Evolutionary conservation across 2,888 invertebrate species (phyloP).

Genomic region (Lypha dubia): DNA sequence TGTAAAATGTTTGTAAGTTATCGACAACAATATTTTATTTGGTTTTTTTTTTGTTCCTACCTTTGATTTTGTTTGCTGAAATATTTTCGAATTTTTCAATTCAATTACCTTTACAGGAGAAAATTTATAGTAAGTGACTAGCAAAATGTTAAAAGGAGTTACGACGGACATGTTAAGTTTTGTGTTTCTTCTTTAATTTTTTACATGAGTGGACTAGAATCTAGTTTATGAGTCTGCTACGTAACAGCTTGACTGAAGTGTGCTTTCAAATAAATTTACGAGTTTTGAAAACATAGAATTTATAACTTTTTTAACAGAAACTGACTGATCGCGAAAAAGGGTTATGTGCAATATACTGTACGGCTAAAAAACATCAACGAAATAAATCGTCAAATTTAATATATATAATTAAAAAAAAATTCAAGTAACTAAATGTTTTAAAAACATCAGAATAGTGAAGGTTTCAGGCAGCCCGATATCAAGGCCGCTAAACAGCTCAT

Average conservation of each 20-base stretch:
- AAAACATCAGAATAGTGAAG: too few species aligned
- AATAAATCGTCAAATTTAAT: too few species aligned
- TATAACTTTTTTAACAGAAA: too few species aligned
- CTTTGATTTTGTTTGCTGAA: background rate
- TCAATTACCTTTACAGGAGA: conserved; percentile 27
- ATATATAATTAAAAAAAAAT: too few species aligned
- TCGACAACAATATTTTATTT: conserved; percentile 42
- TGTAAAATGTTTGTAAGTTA: conserved; percentile 32
- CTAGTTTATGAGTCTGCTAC: background rate
- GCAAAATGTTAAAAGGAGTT: conserved; percentile 23
- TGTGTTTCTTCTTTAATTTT: background rate
- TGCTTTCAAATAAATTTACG: background rate
- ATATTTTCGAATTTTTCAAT: conserved; percentile 49
- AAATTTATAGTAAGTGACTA: conserved; percentile 25
- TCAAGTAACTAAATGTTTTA: too few species aligned
- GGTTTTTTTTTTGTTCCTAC: background rate
- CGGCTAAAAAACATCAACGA: too few species aligned
- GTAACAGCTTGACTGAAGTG: conserved; percentile 15
- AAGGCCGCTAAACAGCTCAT: too few species aligned
- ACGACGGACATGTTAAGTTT: background rate
- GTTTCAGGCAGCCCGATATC: too few species aligned
- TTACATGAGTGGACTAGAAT: background rate
- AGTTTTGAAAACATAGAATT: background rate
- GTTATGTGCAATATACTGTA: too few species aligned
- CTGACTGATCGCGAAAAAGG: too few species aligned